These are phyloP conservation scores for Cremastinae sp. DNA, from an alignment of 2,888 invertebrate species.

Conservation along the genomic window DNA sequence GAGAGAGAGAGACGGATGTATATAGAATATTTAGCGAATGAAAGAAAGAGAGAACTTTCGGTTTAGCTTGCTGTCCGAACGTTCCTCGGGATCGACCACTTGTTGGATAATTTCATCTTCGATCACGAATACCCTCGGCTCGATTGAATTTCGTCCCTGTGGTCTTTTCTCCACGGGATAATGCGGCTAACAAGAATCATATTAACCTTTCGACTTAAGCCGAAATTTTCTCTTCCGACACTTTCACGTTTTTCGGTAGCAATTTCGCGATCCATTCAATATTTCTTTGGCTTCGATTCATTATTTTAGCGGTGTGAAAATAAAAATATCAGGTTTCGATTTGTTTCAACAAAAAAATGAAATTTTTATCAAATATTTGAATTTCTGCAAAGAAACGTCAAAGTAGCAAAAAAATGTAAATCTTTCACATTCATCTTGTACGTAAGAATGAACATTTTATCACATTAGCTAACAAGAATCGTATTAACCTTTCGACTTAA, in stretches of 20 bases:
- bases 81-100: conserved; percentile 66
- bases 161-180: conserved; percentile 36
- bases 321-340: no score
- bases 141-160: conserved; percentile 64
- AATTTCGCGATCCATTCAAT: conserved; percentile 15
- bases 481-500: conserved; percentile 45
- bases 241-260: no score
- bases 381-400: no score
- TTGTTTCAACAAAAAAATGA: no score
- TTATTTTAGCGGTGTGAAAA: no score
- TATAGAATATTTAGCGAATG: no score
- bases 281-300: conserved; percentile 24
- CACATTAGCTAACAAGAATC: conserved; percentile 52
- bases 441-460: no score
- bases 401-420: no score
- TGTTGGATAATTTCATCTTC: conserved; percentile 67
- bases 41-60: no score
- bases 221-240: conserved; percentile 16
- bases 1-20: no score
- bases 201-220: conserved; percentile 45
- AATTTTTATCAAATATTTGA: no score
- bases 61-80: conserved; percentile 56
- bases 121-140: conserved; percentile 57
- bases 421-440: no score
- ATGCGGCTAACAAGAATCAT: conserved; percentile 50